Percentiles rank a stretch among this genome's conserved stretches.
Conservation (phyloP, 2,797 vertebrate genomes). For the Anableps anableps region DNA sequence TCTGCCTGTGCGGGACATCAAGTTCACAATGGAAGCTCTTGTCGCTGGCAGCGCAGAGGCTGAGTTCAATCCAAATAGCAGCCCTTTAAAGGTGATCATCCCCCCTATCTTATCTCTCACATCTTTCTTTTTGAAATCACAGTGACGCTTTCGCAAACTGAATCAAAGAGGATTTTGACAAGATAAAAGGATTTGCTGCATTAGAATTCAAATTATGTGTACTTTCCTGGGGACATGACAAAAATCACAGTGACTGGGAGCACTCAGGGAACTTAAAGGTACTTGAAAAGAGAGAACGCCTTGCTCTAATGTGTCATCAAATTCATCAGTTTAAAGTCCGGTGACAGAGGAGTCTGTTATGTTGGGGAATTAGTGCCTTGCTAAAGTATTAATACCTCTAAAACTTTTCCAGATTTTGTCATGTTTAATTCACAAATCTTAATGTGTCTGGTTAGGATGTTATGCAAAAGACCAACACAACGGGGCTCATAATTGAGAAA, state of each 20-base stretch:
- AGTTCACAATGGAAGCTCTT: constrained; percentile 52
- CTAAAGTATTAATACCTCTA: not conserved
- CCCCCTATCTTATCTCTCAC: constrained; percentile 60
- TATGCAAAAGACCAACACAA: not conserved
- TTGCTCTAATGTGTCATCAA: constrained; percentile 46
- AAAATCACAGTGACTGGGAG: constrained; percentile 56
- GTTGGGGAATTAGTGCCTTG: constrained; percentile 11
- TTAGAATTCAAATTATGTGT: constrained; percentile 73
- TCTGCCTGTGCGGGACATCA: constrained; percentile 56
- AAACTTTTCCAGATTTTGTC: not conserved
- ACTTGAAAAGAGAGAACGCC: constrained; percentile 49
- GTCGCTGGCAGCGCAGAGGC: constrained; percentile 37
- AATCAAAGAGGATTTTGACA: constrained; percentile 74
- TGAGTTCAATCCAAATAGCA: constrained; percentile 58
- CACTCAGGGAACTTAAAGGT: constrained; percentile 63
- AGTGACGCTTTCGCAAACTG: constrained; percentile 52
- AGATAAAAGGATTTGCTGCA: constrained; percentile 76
- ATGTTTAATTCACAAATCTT: not conserved
- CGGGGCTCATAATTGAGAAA: not conserved
- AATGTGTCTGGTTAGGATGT: not conserved
- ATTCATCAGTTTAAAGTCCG: constrained; percentile 22
- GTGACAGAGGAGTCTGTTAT: constrained; percentile 8
- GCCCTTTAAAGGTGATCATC: constrained; percentile 64
- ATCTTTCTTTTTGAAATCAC: constrained; percentile 65
- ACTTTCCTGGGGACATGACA: constrained; percentile 60